Percentiles rank a stretch among this genome's conserved stretches.
Evolutionary conservation across 2,888 invertebrate genomes (phyloP).

Genomic region (Parnassius glacialis): DNA sequence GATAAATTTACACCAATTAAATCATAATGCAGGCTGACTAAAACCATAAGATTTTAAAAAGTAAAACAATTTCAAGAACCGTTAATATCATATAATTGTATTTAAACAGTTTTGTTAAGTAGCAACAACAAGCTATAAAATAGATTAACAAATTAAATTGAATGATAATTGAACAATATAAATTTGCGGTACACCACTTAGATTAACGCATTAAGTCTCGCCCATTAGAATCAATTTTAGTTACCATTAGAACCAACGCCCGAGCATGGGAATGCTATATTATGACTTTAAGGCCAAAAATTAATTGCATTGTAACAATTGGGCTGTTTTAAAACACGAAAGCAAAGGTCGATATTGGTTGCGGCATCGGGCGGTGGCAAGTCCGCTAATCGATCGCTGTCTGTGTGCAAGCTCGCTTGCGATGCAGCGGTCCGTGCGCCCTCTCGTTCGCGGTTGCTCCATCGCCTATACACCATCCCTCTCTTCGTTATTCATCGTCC

Average conservation of each 20-base stretch:
- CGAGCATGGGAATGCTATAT: constrained; percentile 5
- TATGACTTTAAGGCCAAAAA: constrained; percentile 19
- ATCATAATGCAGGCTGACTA: too few species aligned
- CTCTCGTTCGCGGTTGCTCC: constrained; percentile 44
- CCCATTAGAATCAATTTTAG: neutral
- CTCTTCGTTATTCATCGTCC: constrained; percentile 74
- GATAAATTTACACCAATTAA: too few species aligned
- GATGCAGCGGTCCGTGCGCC: constrained; percentile 49
- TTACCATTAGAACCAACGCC: neutral
- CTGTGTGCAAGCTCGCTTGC: constrained; percentile 62
- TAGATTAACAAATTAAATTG: too few species aligned
- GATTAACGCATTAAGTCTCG: too few species aligned
- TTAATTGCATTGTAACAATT: constrained; percentile 38
- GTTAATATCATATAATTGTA: too few species aligned
- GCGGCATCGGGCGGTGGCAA: constrained; percentile 53
- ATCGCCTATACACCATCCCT: constrained; percentile 60
- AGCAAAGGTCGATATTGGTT: constrained; percentile 70
- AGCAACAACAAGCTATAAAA: too few species aligned
- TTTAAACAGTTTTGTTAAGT: too few species aligned
- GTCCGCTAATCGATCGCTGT: constrained; percentile 76
- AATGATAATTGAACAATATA: too few species aligned
- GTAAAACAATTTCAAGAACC: too few species aligned
- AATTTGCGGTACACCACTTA: too few species aligned
- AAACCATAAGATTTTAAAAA: too few species aligned
- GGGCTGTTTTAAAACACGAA: constrained; percentile 58